Percentiles rank a stretch among this genome's conserved stretches.
These are phyloP conservation scores for Oplegnathus fasciatus DNA, from an alignment of 2,113 vertebrate species.

Conservation along the genomic window DNA sequence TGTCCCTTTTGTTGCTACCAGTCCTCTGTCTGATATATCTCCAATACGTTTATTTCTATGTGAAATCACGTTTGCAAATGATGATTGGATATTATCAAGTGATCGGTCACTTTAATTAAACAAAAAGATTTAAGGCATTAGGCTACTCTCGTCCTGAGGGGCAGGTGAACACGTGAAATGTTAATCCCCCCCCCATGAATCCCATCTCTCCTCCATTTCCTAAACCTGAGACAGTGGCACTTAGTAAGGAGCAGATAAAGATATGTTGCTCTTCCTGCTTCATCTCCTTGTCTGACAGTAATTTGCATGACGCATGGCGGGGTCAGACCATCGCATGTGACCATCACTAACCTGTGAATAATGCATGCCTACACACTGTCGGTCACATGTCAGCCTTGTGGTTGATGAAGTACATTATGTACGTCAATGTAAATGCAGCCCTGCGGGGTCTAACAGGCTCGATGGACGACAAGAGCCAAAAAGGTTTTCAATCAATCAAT, in stretches of 20 bases:
- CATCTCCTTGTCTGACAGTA: slow-evolving; percentile 35
- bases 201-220: background rate
- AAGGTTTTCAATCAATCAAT: too few species aligned
- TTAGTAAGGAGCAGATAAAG: slow-evolving; percentile 38
- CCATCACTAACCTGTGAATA: slow-evolving; percentile 58
- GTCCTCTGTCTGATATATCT: background rate
- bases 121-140: background rate
- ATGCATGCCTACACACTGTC: slow-evolving; percentile 53
- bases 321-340: slow-evolving; percentile 57
- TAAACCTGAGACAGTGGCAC: slow-evolving; percentile 47
- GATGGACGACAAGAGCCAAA: background rate
- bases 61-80: background rate
- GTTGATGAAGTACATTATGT: background rate
- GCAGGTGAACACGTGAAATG: background rate
- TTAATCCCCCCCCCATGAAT: too few species aligned
- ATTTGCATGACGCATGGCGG: slow-evolving; percentile 41
- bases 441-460: background rate
- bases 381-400: slow-evolving; percentile 28
- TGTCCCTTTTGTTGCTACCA: background rate
- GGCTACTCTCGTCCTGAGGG: background rate
- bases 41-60: background rate
- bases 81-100: background rate
- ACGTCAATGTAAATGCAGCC: background rate
- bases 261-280: slow-evolving; percentile 24
- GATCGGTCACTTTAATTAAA: background rate